phyloP scores from a whole-genome alignment of 2,888 invertebrate species.

The Hanleya hanleyi region DNA sequence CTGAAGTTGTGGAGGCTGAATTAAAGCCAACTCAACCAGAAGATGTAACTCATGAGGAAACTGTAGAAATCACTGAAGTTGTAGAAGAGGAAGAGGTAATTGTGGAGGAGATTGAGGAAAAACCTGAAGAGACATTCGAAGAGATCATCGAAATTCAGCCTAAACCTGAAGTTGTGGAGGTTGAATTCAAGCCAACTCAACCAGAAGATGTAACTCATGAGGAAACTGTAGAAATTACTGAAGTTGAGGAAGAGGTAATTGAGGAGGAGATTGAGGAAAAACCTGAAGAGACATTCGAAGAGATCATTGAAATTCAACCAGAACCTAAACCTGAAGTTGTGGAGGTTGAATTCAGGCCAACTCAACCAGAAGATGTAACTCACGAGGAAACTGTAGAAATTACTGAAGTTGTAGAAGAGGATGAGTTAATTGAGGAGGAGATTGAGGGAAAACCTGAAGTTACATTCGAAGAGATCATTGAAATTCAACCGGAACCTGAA shows the following conservation, averaged over 20 bases:
- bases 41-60: slow-evolving; percentile 8
- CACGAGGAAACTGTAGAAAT: slow-evolving; percentile 12
- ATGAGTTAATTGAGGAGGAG: slow-evolving; percentile 58
- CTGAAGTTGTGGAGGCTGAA: no score
- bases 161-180: slow-evolving; percentile 19
- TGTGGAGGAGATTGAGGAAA: neutral
- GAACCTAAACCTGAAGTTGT: slow-evolving; percentile 20
- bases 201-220: slow-evolving; percentile 9
- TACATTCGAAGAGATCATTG: no score
- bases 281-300: neutral
- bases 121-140: neutral
- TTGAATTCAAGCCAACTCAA: slow-evolving; percentile 19
- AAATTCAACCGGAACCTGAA: no score
- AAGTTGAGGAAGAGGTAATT: slow-evolving; percentile 13
- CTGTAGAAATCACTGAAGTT: slow-evolving; percentile 3
- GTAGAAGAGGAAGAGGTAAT: slow-evolving; percentile 19
- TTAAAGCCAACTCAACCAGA: no score
- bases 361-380: slow-evolving; percentile 8
- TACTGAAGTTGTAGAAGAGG: slow-evolving; percentile 10
- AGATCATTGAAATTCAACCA: neutral
- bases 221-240: slow-evolving; percentile 11
- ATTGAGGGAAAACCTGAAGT: no score
- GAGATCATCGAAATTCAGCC: slow-evolving; percentile 10
- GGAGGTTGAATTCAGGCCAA: slow-evolving; percentile 22
- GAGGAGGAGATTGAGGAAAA: slow-evolving; percentile 51